Base-by-base conservation (phyloP, 2,797 vertebrate genomes). In the Bufotes viridis region DNA sequence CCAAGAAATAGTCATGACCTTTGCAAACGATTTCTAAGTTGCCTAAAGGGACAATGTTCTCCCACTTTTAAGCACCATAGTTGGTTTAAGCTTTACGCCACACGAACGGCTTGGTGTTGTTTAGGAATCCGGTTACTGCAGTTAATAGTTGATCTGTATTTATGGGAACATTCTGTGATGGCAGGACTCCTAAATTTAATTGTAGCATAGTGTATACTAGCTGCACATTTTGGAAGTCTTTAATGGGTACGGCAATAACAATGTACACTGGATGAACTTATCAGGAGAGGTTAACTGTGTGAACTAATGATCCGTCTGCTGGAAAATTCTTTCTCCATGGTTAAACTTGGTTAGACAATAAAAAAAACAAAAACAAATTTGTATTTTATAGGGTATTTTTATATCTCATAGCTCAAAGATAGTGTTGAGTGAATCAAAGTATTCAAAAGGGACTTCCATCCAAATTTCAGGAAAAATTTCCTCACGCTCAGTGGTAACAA, bases 141-240 rank as follows among this genome's bases (percentile, higher is more conserved):
- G 87, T 88, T 88, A 88, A 88, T 88, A 24, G 82, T 57, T 88
- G 61, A 84, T 58, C 78, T 49, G 63, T 60, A 82, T 78, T 86
- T 60, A 83, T 60, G 49, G 63, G 80, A 86, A 89, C 88, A 86
- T 83, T 86, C 14, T 82, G 88, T 86, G 57, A 82, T 34, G 72
- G 80, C 80, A 61, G 29, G 78, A 83, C 69, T 83, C 79, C 17
- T 78, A 13, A 13, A 60, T 61, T 67, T 82, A 82, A 78, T 26
- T 78, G 63, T 57, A 75, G 58, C 11, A 29, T 61, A 67, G 78
- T 67, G 78, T 88, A 81, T 86, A 81, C 82, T 82, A 85, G 60
- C 26, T 57, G 72, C 55, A 63, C 53, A 49, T 72, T 70, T 20
- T 88, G 34, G 24, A 67, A 78, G 55, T 55, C 58, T 69, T 76